A percentile compares a stretch with the other conserved stretches of the same genome.
These are phyloP conservation scores for Stenchaetothrips biformis DNA, from an alignment of 2,888 invertebrate genomes.

Conservation along the genomic window DNA sequence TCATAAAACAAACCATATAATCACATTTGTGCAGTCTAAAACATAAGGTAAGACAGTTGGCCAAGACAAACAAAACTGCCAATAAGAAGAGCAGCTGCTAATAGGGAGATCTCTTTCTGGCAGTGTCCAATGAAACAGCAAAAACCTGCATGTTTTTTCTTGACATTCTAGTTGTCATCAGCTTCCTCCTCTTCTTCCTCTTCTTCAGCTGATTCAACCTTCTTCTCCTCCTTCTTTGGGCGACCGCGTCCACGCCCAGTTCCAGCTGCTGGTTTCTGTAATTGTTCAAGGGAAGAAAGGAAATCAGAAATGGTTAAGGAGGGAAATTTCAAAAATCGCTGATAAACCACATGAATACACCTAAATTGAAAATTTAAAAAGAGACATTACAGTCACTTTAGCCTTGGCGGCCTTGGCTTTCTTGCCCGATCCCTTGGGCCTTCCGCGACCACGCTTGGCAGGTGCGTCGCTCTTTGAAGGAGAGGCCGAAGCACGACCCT, in stretches of 20 bases:
- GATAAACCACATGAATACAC: too few relatives aligned
- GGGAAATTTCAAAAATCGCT: too few relatives aligned
- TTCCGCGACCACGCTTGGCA: slow-evolving; percentile 53
- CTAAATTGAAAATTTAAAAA: background rate
- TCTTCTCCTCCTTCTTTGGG: slow-evolving; percentile 47
- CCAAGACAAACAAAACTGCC: slow-evolving; percentile 12
- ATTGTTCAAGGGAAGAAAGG: too few relatives aligned
- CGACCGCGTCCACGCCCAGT: slow-evolving; percentile 47
- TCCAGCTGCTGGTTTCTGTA: slow-evolving; percentile 37
- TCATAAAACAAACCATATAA: background rate
- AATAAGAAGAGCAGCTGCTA: background rate
- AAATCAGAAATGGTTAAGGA: too few relatives aligned
- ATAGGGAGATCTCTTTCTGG: slow-evolving; percentile 15
- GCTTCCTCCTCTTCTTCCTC: slow-evolving; percentile 44
- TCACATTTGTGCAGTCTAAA: slow-evolving; percentile 23
- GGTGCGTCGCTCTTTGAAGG: slow-evolving; percentile 43
- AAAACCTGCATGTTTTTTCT: background rate
- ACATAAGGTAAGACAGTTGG: slow-evolving; percentile 22
- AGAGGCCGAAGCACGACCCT: slow-evolving; percentile 18
- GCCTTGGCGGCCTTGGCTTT: slow-evolving; percentile 46
- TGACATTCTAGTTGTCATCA: slow-evolving; percentile 33
- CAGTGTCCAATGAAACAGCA: background rate
- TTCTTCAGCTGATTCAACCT: slow-evolving; percentile 46
- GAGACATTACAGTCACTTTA: slow-evolving; percentile 40
- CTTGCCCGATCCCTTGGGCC: slow-evolving; percentile 54